Conservation (phyloP, 2,888 invertebrate genomes). For the Automeris io region DNA sequence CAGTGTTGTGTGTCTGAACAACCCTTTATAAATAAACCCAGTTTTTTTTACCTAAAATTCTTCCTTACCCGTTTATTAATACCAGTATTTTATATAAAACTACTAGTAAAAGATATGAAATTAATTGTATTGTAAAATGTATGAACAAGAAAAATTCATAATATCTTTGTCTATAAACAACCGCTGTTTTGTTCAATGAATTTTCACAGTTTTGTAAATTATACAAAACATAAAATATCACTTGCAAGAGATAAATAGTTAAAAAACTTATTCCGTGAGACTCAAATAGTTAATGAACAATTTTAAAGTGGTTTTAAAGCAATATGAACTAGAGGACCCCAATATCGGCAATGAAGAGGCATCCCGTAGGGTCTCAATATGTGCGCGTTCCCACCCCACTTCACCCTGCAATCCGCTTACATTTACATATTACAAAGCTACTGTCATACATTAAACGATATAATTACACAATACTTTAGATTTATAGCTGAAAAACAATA, state of each 20-base stretch:
- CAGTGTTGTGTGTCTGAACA: too few species aligned
- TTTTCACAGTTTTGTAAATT: too few species aligned
- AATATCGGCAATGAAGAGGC: slow-evolving; percentile 46
- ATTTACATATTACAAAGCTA: slow-evolving; percentile 71
- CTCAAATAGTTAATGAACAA: slow-evolving; percentile 10
- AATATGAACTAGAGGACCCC: slow-evolving; percentile 24
- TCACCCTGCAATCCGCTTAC: slow-evolving; percentile 41
- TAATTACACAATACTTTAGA: slow-evolving; percentile 70
- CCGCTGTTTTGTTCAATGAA: too few species aligned
- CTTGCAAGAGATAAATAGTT: neutral
- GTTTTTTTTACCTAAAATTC: too few species aligned
- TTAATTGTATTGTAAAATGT: too few species aligned
- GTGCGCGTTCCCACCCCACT: slow-evolving; percentile 64
- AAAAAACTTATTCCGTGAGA: neutral
- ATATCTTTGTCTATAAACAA: too few species aligned
- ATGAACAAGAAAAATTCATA: too few species aligned
- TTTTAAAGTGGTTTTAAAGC: slow-evolving; percentile 24
- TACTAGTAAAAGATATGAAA: too few species aligned
- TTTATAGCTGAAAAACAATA: slow-evolving; percentile 72
- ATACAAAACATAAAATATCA: too few species aligned
- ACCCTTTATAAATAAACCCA: too few species aligned
- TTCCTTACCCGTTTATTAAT: too few species aligned
- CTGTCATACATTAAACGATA: slow-evolving; percentile 70
- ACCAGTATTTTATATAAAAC: too few species aligned
- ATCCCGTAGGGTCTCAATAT: slow-evolving; percentile 59